Base-by-base conservation (phyloP, 2,888 invertebrate species). In the Cantharis flavilabris region DNA sequence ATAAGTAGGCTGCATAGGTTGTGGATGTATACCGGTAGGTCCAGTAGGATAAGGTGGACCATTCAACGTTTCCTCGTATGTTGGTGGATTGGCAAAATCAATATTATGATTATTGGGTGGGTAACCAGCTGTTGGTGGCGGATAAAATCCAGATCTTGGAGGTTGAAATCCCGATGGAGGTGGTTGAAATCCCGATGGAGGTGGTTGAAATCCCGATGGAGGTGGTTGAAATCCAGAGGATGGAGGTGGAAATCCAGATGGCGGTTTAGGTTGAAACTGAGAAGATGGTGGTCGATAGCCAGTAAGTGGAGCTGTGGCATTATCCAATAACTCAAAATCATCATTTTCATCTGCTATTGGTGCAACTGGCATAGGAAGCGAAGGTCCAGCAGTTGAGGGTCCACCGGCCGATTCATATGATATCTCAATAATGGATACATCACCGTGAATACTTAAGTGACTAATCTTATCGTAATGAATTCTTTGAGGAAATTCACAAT, bases 371-470 rank as follows among this genome's bases (percentile, higher is more conserved):
- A n/a, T 33, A 13, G 70, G 62, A 2, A 23, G 23, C 20, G 65
- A 65, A 0, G 65, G 4, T 13, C 65, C 23, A 23, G 65, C 2
- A 9, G n/a, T 18, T 7, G 65, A 11, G 20, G 3, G 23, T 23
- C 23, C 13, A 65, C 20, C 11, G 3, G 5, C 65, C 23, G 65
- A 28, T 85, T 94, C 94, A 87, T 92, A 93, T 26, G 90, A 91
- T 65, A 96, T 91, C 76, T 92, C 89, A 78, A 91, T 90, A 1
- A 96, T 83, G 81, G 90, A 89, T 1, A 95, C 92, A 83, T 96
- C 95, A 0, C 96, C 96, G 84, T 95, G 94, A n/a, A 96, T 90
- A 0, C 93, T 91, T 23, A 97, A 81, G 86, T 94, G 93, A 0
- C 92, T 90, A 49, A 95, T 91, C 80, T 91, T 75, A 30, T 92